Evolutionary conservation across 2,797 vertebrate species (phyloP), one percentile per base, ranked within the genome.

Genomic region (Rousettus madagascariensis): DNA sequence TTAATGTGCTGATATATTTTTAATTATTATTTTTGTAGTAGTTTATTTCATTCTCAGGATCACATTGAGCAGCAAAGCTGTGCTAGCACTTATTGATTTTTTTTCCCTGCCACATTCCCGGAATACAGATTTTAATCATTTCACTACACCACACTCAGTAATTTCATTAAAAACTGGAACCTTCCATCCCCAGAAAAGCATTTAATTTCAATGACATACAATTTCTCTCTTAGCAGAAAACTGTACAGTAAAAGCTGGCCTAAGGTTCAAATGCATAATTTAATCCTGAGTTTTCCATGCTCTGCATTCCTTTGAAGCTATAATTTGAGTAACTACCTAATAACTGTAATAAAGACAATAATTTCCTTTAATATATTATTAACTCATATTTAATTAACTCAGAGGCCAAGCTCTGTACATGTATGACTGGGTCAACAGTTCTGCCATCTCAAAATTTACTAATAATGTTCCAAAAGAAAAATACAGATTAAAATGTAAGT

Each of bases 181-280:
- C 99, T 99, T 98, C 98, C 98, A 99, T 99, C 99, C 98, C 98
- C 99, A 99, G 98, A 99, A 99, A 99, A 98, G 99, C 99, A 99
- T 99, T 99, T 99, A 99, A 99, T 99, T 99, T 99, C 98, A 99
- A 98, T 99, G 98, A 99, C 99, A 99, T 99, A 99, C 98, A 98
- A 99, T 99, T 99, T 98, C 98, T 97, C 96, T 98, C 98, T 98
- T 98, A 99, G 98, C 98, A 98, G 98, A 98, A 99, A 99, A 99
- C 99, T 98, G 96, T 98, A 98, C 98, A 98, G 98, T 99, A 98
- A 99, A 98, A 99, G 98, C 98, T 99, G 99, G 99, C 99, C 99
- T 99, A 98, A 98, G 99, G 99, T 99, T 98, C 98, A 99, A 98
- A 99, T 98, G 98, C 98, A 98, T 99, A 99, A 99, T 99, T 99